Evolutionary conservation across 2,888 invertebrate species (phyloP).

Genomic region (Itoplectis maculator): DNA sequence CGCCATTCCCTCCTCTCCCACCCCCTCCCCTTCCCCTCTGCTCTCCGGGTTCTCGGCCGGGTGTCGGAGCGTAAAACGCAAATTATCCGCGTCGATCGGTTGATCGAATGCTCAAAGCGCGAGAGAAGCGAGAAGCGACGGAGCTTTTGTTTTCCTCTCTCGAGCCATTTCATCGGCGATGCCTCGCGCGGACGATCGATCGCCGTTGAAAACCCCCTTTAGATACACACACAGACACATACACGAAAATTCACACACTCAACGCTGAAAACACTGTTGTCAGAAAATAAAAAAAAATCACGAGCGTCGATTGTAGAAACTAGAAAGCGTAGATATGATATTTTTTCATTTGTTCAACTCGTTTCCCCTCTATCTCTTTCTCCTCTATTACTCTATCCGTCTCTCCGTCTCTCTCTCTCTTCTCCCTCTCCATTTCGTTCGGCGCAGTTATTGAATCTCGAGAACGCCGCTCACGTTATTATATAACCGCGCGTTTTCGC

Average conservation of each 20-base stretch:
- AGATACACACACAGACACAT: too few species aligned
- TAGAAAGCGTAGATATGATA: conserved; percentile 46
- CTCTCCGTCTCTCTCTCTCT: background rate
- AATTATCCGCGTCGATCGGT: conserved; percentile 69
- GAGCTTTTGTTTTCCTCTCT: conserved; percentile 63
- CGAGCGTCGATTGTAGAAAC: conserved; percentile 38
- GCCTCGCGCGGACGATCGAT: conserved; percentile 55
- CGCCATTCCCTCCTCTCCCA: conserved; percentile 17
- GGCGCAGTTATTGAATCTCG: conserved; percentile 39
- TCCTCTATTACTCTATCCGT: conserved; percentile 12
- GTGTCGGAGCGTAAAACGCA: conserved; percentile 69
- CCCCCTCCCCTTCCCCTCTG: conserved; percentile 24
- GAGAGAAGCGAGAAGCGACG: conserved; percentile 11
- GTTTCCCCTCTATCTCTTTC: background rate
- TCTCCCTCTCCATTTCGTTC: conserved; percentile 29
- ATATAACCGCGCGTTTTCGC: conserved; percentile 6
- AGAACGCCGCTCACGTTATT: conserved; percentile 27
- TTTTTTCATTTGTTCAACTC: conserved; percentile 37
- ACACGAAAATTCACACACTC: conserved; percentile 26
- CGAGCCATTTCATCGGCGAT: conserved; percentile 63
- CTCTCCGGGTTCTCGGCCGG: background rate
- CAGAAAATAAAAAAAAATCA: conserved; percentile 27
- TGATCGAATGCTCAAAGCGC: conserved; percentile 70
- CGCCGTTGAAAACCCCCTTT: conserved; percentile 39
- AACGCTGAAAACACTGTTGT: conserved; percentile 10